A percentile compares a stretch with the other conserved stretches of the same genome.
phyloP scores from a whole-genome alignment of 2,888 invertebrate genomes.

The Drosophila diplacantha region DNA sequence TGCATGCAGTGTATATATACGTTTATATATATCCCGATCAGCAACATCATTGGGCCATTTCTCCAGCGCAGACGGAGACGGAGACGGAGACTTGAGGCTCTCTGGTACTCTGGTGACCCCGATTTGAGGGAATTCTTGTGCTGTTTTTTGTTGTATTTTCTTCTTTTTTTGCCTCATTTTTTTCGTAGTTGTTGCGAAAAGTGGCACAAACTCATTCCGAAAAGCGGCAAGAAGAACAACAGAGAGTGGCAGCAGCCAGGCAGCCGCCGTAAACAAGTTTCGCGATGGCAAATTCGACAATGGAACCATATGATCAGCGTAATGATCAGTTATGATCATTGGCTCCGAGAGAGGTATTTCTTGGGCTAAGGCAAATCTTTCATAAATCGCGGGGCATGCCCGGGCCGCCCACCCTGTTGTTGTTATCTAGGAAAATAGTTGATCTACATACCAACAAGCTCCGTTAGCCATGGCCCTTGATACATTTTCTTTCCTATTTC shows the following conservation, averaged over 20 bases:
- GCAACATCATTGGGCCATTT: slow-evolving; percentile 32
- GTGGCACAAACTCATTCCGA: slow-evolving; percentile 67
- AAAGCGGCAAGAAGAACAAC: slow-evolving; percentile 44
- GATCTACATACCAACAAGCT: slow-evolving; percentile 43
- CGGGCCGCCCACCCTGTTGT: slow-evolving; percentile 13
- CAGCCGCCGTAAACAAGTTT: slow-evolving; percentile 58
- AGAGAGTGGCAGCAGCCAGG: slow-evolving; percentile 20
- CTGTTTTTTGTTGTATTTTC: slow-evolving; percentile 2
- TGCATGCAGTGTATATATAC: neutral
- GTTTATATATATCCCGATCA: slow-evolving; percentile 8
- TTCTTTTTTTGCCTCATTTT: slow-evolving; percentile 36
- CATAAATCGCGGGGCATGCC: slow-evolving; percentile 39
- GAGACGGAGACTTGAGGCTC: slow-evolving; percentile 3
- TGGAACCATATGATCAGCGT: slow-evolving; percentile 69
- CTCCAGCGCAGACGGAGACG: slow-evolving; percentile 19
- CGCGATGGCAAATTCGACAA: slow-evolving; percentile 63
- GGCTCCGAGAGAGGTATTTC: slow-evolving; percentile 19
- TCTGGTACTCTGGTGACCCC: slow-evolving; percentile 53
- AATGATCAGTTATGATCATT: slow-evolving; percentile 68
- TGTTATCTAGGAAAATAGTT: slow-evolving; percentile 28
- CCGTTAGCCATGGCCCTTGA: slow-evolving; percentile 49
- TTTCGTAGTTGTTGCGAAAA: slow-evolving; percentile 47
- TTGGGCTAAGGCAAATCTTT: slow-evolving; percentile 22
- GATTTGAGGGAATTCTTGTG: slow-evolving; percentile 63
- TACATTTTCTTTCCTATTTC: slow-evolving; percentile 12